A percentile compares a stretch with the other conserved stretches of the same genome.
Conservation (phyloP, 1,140 invertebrate genomes). For the Sinonovacula constricta region DNA sequence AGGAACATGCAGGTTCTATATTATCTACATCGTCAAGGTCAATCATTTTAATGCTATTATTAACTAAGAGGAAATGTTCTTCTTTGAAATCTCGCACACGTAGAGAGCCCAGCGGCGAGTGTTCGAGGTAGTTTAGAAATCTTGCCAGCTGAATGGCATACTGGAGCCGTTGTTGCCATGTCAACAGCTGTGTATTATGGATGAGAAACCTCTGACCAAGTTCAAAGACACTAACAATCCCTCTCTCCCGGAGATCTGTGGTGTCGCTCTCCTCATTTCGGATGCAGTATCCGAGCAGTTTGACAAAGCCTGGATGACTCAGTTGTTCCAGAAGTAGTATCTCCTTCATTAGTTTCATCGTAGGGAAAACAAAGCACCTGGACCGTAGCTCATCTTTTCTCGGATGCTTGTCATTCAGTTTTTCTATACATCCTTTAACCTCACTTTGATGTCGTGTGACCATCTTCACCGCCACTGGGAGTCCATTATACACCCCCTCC, state of each 20-base stretch:
- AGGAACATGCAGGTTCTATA: conserved; percentile 71
- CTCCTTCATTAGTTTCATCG: conserved; percentile 77
- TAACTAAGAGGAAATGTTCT: conserved; percentile 72
- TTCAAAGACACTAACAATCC: conserved; percentile 71
- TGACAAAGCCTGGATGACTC: conserved; percentile 68
- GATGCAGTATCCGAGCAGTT: conserved; percentile 74
- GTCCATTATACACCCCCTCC: conserved; percentile 61
- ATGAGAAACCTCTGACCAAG: conserved; percentile 65
- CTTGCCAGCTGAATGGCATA: conserved; percentile 67
- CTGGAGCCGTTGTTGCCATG: conserved; percentile 60
- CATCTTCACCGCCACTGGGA: conserved; percentile 74
- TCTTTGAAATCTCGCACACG: conserved; percentile 75
- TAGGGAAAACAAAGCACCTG: conserved; percentile 69
- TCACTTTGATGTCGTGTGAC: conserved; percentile 74
- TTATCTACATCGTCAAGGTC: conserved; percentile 76
- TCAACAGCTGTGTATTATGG: conserved; percentile 63
- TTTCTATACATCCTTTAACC: conserved; percentile 68
- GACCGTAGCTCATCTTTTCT: conserved; percentile 19
- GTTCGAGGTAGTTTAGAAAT: conserved; percentile 72
- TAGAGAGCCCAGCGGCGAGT: conserved; percentile 74
- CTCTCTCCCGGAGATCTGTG: conserved; percentile 72
- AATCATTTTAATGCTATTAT: conserved; percentile 71
- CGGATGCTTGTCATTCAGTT: conserved; percentile 48
- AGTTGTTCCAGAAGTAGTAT: conserved; percentile 74
- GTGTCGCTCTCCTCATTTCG: conserved; percentile 75